Percentiles rank a stretch among this genome's conserved stretches.
Evolutionary conservation across 2,888 invertebrate genomes (phyloP).

Genomic region (Cataglyphis livida): DNA sequence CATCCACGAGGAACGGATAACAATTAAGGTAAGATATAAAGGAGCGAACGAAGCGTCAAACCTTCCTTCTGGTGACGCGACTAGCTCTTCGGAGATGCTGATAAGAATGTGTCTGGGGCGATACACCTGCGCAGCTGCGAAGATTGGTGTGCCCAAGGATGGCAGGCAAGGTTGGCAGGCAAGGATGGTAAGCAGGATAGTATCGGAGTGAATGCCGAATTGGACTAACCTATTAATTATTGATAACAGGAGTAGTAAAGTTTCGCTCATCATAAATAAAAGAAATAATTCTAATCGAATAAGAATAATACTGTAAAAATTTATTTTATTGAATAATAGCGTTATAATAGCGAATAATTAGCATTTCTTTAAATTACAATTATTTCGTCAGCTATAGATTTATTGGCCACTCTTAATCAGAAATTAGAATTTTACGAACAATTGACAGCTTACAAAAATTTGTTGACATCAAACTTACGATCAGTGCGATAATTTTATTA

Average conservation of each 20-base stretch:
- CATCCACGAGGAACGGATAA: not conserved
- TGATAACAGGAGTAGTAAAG: not conserved
- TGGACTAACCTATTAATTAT: not conserved
- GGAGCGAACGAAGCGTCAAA: conserved; percentile 64
- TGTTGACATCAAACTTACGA: not conserved
- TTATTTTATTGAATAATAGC: not conserved
- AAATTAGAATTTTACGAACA: not conserved
- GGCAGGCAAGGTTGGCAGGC: not conserved
- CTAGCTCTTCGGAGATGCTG: conserved; percentile 80
- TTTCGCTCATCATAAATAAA: not conserved
- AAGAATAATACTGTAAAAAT: not conserved
- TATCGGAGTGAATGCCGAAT: not conserved
- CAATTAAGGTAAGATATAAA: conserved; percentile 21
- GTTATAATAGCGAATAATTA: too few relatives aligned
- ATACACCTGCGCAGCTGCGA: conserved; percentile 82
- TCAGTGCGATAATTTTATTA: not conserved
- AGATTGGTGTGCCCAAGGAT: conserved; percentile 30
- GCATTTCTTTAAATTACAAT: not conserved
- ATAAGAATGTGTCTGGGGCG: conserved; percentile 76
- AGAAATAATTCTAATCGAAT: not conserved
- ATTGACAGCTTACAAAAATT: not conserved
- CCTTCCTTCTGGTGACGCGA: conserved; percentile 77
- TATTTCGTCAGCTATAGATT: not conserved
- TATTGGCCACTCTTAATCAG: not conserved
- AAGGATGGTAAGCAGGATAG: conserved; percentile 19